phyloP scores from a whole-genome alignment of 2,113 vertebrate species.

The rabbit (Oryctolagus cuniculus) region DNA sequence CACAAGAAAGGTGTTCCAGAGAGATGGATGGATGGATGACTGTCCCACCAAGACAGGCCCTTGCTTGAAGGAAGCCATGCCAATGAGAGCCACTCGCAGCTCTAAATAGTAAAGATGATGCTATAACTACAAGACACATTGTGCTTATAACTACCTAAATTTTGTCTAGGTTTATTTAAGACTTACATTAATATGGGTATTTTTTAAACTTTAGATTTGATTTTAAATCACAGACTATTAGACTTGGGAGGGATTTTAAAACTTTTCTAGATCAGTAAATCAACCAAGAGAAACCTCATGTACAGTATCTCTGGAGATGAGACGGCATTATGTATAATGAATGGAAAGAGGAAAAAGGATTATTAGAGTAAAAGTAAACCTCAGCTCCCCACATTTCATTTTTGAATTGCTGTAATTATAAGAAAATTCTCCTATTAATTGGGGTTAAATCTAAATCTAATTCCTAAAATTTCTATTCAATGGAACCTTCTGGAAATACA shows the following conservation, averaged over 20 bases:
- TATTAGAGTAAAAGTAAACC: slow-evolving; percentile 24
- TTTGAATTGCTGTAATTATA: slow-evolving; percentile 33
- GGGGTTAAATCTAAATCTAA: slow-evolving; percentile 17
- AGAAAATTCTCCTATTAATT: slow-evolving; percentile 31
- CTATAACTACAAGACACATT: slow-evolving; percentile 58
- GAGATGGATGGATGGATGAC: slow-evolving; percentile 60
- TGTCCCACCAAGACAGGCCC: slow-evolving; percentile 77
- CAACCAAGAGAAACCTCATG: background rate
- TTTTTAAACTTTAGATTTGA: slow-evolving; percentile 31
- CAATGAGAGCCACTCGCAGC: slow-evolving; percentile 70
- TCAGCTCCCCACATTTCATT: slow-evolving; percentile 38
- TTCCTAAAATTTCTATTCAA: slow-evolving; percentile 12
- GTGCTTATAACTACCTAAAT: background rate
- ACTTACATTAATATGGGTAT: background rate
- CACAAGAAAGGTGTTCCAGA: slow-evolving; percentile 75
- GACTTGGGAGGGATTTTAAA: slow-evolving; percentile 9
- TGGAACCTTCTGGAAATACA: background rate
- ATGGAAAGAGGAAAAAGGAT: background rate
- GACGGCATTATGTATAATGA: slow-evolving; percentile 25
- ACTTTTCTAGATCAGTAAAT: slow-evolving; percentile 26
- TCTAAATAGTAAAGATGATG: slow-evolving; percentile 73
- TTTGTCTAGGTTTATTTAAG: slow-evolving; percentile 44
- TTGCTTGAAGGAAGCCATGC: slow-evolving; percentile 64
- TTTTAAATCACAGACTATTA: slow-evolving; percentile 43
- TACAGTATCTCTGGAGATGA: background rate